Base-by-base conservation (phyloP, 2,888 invertebrate species). In the Steinernema hermaphroditum region DNA sequence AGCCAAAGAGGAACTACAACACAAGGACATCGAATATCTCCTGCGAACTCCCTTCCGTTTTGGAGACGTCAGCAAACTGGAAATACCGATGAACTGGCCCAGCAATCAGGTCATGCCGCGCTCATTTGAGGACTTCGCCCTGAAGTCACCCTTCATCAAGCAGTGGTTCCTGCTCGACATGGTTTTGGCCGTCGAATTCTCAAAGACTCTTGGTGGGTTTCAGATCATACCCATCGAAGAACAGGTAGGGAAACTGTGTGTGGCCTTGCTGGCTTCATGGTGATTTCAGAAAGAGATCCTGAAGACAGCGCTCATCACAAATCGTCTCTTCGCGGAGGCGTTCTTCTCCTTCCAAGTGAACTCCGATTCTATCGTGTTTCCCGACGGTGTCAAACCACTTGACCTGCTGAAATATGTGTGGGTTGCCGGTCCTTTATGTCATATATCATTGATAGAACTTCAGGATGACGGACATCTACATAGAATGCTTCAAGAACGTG, bases 11-110 rank as follows among this genome's bases (percentile, higher is more conserved):
- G 46, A n/a, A 16, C 46, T 46, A 46, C 46, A 46, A 2, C 46
- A 46, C 46, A 46, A 46, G n/a, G 46, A 46, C n/a, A 46, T 46
- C n/a, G n/a, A 46, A 16, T 46, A 46, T n/a, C 16, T 46, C 46
- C n/a, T 46, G 19, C 2, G 9, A 4, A 46, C 46, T 4, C 4
- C 46, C 4, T 46, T 19, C 19, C 16, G 46, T 4, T 46, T 46
- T 46, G 46, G 46, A 46, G 46, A 46, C n/a, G 4, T 46, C 46
- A 46, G 16, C 46, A 46, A 46, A 19, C 46, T 46, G 16, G n/a
- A 46, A 16, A 46, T 4, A 46, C 46, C 46, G 4, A 46, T n/a
- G 16, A 46, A 46, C 16, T 46, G 46, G 46, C 46, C 46, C 6
- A 46, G 6, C 16, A 46, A 6, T 16, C 6, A 4, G 46, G 19